Evolutionary conservation across 2,888 invertebrate species (phyloP).

Genomic region (Drosophila robusta): DNA sequence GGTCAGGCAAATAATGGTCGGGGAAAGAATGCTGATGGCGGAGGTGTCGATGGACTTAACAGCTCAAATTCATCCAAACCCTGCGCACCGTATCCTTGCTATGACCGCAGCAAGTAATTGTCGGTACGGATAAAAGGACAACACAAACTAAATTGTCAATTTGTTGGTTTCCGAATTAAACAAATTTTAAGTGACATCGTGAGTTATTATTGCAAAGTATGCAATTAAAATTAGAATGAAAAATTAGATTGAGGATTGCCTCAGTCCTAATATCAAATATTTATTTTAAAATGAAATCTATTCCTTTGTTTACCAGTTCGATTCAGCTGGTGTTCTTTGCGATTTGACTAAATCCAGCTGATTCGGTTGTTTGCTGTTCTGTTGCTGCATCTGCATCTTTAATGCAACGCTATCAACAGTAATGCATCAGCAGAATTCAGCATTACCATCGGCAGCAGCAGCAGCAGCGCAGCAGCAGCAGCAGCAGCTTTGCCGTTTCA

Average conservation of each 20-base stretch:
- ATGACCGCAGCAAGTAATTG: conserved; percentile 3
- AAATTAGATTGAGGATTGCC: too few relatives aligned
- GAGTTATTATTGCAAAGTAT: too few relatives aligned
- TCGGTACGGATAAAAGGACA: not conserved
- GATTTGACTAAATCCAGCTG: conserved; percentile 15
- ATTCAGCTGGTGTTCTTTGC: conserved; percentile 11
- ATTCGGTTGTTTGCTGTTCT: conserved; percentile 4
- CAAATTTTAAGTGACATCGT: too few relatives aligned
- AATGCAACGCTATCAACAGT: conserved; percentile 19
- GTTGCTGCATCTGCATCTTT: conserved; percentile 26
- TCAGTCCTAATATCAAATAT: not conserved
- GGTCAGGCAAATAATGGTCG: not conserved
- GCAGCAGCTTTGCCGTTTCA: conserved; percentile 7
- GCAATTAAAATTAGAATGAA: too few relatives aligned
- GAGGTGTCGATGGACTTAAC: not conserved
- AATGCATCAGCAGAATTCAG: conserved; percentile 35
- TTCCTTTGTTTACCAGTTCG: not conserved
- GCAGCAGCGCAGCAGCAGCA: not conserved
- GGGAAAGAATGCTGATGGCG: not conserved
- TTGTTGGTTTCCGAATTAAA: not conserved
- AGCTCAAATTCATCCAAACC: too few relatives aligned
- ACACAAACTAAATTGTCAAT: not conserved
- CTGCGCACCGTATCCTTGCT: conserved; percentile 17
- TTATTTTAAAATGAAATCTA: not conserved
- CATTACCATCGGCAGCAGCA: not conserved